Evolutionary conservation across 2,797 vertebrate genomes (phyloP), one percentile per base, ranked within the genome.

Genomic region (Poliocrania exsul): DNA sequence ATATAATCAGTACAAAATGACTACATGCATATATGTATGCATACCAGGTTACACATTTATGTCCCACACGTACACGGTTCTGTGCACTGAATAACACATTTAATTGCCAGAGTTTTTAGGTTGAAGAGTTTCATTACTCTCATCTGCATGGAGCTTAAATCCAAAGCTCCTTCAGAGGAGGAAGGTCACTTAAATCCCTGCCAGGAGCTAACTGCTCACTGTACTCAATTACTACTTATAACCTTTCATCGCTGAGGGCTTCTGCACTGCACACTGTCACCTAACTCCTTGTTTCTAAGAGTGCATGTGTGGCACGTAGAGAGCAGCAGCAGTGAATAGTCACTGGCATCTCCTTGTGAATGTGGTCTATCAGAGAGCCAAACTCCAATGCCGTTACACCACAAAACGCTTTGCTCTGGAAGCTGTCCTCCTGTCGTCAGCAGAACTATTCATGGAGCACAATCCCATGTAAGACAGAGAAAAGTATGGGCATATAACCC

Each of bases 101-200:
- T 87, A 84, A 92, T 84, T 95, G 75, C 38, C 50, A n/a, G 3
- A 90, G 28, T 33, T 90, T 85, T 80, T 56, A 84, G 31, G 51
- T 35, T 91, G 85, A 86, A 81, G 82, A 84, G 31, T 88, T 92
- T 92, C 71, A 67, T 93, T 88, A 81, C 74, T 84, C 73, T 90
- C 66, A 81, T 88, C 73, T 92, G 70, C 51, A 16, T 35, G 44
- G 58, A 94, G 51, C 87, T 93, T 74, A 93, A 92, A 83, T 90
- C 33, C 54, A 73, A 91, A 94, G 82, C 56, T 92, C 89, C 73
- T 90, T 94, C 77, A 65, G 77, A 42, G n/a, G 24, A 88, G 51
- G 82, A 94, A 88, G 82, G 95, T 97, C 94, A 94, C 87, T 81
- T 81, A 92, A 96, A 95, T 95, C 86, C 49, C 66, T 92, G 90